phyloP scores from a whole-genome alignment of 2,888 invertebrate genomes.

The Ectemnius continuus region DNA sequence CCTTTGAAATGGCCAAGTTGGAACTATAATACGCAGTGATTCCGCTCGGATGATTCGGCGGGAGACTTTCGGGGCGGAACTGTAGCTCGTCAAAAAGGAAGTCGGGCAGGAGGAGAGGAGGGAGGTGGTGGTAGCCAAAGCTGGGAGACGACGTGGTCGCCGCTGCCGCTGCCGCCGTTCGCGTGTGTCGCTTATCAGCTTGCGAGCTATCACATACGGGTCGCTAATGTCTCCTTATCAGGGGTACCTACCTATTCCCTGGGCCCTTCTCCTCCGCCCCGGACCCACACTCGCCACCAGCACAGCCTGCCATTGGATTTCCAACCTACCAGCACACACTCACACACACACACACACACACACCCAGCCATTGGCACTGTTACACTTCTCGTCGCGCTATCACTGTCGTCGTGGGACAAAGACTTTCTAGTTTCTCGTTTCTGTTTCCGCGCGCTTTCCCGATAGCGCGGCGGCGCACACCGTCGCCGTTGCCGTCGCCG shows the following conservation, averaged over 20 bases:
- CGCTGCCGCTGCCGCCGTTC: slow-evolving; percentile 42
- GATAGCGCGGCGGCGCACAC: slow-evolving; percentile 54
- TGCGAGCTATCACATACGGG: slow-evolving; percentile 74
- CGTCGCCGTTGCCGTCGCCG: too few relatives aligned
- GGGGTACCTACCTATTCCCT: slow-evolving; percentile 67
- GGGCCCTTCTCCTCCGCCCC: slow-evolving; percentile 39
- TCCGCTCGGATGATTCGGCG: background rate
- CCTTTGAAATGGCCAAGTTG: background rate
- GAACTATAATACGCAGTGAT: background rate
- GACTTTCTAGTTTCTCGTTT: slow-evolving; percentile 67
- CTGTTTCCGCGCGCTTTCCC: slow-evolving; percentile 58
- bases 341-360: slow-evolving; percentile 43
- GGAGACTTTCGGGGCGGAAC: background rate
- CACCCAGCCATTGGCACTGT: slow-evolving; percentile 1
- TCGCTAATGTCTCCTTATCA: slow-evolving; percentile 77
- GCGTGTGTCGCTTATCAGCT: slow-evolving; percentile 65
- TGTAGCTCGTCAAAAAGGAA: slow-evolving; percentile 52
- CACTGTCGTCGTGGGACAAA: slow-evolving; percentile 65
- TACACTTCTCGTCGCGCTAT: slow-evolving; percentile 44
- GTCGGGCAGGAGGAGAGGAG: slow-evolving; percentile 41
- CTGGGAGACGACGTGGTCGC: background rate
- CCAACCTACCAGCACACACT: slow-evolving; percentile 66
- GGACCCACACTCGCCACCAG: slow-evolving; percentile 57
- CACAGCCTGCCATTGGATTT: slow-evolving; percentile 60
- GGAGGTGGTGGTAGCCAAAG: background rate